Conservation (phyloP, 2,888 invertebrate genomes). For the Hylaea fasciaria region DNA sequence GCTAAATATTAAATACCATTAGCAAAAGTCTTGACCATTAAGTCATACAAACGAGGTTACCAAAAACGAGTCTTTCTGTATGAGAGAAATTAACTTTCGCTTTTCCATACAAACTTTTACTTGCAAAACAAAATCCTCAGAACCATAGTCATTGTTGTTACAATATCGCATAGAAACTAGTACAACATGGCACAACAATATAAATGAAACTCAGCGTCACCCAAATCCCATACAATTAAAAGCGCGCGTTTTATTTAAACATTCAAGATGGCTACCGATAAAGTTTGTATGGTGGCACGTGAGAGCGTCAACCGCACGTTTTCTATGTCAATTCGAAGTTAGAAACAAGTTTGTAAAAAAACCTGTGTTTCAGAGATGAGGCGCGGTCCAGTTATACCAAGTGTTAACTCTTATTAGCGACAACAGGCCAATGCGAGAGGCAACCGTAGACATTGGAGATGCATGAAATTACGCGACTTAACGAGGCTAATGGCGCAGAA, state of each 20-base stretch:
- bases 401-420: conserved; percentile 56
- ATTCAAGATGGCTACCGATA: conserved; percentile 53
- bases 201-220: conserved; percentile 56
- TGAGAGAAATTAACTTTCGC: conserved; percentile 47
- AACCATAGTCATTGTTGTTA: conserved; percentile 45
- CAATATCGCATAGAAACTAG: conserved; percentile 59
- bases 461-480: conserved; percentile 57
- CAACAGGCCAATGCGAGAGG: conserved; percentile 60
- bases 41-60: conserved; percentile 38
- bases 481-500: conserved; percentile 55
- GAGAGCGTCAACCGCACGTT: conserved; percentile 61
- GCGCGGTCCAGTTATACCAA: conserved; percentile 63
- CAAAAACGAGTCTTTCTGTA: conserved; percentile 38
- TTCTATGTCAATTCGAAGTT: conserved; percentile 68
- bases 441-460: conserved; percentile 51
- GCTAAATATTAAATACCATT: conserved; percentile 17
- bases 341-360: conserved; percentile 59
- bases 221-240: conserved; percentile 66
- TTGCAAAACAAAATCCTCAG: conserved; percentile 42
- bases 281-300: conserved; percentile 50
- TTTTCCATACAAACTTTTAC: conserved; percentile 42
- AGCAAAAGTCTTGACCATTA: conserved; percentile 21
- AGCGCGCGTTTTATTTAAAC: conserved; percentile 49
- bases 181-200: conserved; percentile 59
- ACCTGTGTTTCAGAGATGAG: conserved; percentile 53